Percentiles rank a stretch among this genome's conserved stretches.
phyloP scores from a whole-genome alignment of 2,888 invertebrate species.

The Aspidapion aeneum region DNA sequence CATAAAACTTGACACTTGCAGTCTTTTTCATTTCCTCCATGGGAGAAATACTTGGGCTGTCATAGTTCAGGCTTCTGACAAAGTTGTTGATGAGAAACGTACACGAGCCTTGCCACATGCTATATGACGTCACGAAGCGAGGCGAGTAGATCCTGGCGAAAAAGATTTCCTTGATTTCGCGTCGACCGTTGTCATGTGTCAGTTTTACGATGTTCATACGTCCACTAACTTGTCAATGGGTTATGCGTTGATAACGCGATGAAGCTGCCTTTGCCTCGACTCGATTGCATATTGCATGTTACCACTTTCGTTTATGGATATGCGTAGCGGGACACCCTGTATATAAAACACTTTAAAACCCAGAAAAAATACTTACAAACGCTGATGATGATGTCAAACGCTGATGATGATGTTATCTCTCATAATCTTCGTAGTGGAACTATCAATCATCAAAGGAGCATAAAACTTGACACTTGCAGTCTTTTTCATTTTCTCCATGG shows the following conservation, averaged over 20 bases:
- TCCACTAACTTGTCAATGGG: no score
- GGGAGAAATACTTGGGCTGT: conserved; percentile 33
- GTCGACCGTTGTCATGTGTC: conserved; percentile 30
- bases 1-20: conserved; percentile 32
- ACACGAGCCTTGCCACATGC: conserved; percentile 44
- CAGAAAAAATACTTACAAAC: no score
- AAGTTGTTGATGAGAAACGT: conserved; percentile 43
- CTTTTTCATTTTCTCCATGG: conserved; percentile 34
- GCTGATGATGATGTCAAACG: no score
- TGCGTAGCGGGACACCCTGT: no score
- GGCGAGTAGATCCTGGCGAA: conserved; percentile 45
- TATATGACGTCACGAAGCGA: conserved; percentile 39
- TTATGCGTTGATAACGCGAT: no score
- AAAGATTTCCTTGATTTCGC: conserved; percentile 39
- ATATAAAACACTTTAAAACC: no score
- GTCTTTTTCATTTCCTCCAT: conserved; percentile 34
- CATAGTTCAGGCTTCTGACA: conserved; percentile 40
- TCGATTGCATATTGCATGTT: no score
- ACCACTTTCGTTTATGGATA: no score
- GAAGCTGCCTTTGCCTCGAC: no score
- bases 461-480: conserved; percentile 31
- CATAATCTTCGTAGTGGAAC: conserved; percentile 37
- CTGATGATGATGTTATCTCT: conserved; percentile 42
- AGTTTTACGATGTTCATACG: no score
- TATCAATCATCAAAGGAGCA: conserved; percentile 29